phyloP scores from a whole-genome alignment of 2,113 vertebrate species.

The Tenebrosternarchus preto region DNA sequence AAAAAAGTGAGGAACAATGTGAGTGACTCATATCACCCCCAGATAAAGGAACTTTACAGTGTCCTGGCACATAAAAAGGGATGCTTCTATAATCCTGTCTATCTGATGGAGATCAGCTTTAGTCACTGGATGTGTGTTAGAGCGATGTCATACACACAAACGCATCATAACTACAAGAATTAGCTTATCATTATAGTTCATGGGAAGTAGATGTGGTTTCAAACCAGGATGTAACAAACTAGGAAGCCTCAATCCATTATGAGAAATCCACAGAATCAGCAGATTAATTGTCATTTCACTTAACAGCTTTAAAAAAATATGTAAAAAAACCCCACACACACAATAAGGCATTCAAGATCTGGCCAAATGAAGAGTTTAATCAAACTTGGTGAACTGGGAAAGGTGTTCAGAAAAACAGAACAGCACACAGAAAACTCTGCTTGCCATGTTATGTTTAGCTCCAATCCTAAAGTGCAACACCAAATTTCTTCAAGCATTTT shows the following conservation, averaged over 20 bases:
- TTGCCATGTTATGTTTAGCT: not conserved
- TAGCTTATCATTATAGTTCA: not conserved
- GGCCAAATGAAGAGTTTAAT: too few species aligned
- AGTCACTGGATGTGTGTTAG: too few species aligned
- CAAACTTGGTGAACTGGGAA: too few species aligned
- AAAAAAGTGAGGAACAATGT: not conserved
- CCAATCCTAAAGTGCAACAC: not conserved
- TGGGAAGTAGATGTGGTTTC: not conserved
- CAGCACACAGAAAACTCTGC: constrained; percentile 2
- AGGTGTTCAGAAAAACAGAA: constrained; percentile 15
- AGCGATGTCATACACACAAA: not conserved
- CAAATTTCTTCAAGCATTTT: not conserved
- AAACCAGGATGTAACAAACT: too few species aligned
- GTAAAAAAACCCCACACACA: too few species aligned
- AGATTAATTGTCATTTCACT: not conserved
- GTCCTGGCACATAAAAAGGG: too few species aligned
- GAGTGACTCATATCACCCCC: not conserved
- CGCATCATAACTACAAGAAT: not conserved
- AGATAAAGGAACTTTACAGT: not conserved
- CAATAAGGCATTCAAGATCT: not conserved
- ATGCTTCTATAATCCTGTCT: too few species aligned
- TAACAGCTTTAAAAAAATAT: not conserved
- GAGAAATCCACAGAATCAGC: constrained; percentile 2
- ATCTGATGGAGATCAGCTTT: too few species aligned
- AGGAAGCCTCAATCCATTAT: not conserved